These are phyloP conservation scores for Corythornis cristatus DNA, from an alignment of 2,113 vertebrate species.

Conservation along the genomic window DNA sequence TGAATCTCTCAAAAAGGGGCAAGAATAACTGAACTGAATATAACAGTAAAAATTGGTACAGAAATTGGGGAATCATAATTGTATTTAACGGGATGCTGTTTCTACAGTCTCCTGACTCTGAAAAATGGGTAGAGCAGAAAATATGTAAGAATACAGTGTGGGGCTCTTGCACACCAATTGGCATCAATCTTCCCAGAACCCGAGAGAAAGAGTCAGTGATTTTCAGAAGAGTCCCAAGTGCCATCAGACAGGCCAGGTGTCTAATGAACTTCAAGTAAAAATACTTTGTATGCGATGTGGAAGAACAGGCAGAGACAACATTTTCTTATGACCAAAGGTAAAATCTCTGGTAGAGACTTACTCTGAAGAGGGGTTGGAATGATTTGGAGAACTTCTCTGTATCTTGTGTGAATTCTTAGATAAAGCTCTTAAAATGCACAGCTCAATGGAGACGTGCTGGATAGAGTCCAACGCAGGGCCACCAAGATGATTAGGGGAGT, in stretches of 20 bases:
- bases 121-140: background rate
- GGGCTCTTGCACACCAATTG: background rate
- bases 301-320: background rate
- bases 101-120: background rate
- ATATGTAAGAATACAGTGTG: accelerated
- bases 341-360: background rate
- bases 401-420: background rate
- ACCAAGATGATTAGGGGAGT: too few relatives aligned
- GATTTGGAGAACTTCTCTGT: background rate
- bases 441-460: background rate
- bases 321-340: accelerated
- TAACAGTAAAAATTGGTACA: background rate
- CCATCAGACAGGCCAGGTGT: background rate
- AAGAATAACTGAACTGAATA: background rate
- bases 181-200: background rate
- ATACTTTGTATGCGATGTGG: accelerated
- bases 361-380: background rate
- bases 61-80: background rate
- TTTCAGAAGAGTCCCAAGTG: background rate
- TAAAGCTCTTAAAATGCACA: background rate
- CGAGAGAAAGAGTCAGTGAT: background rate
- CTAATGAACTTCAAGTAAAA: background rate
- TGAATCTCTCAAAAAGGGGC: background rate
- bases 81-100: background rate
- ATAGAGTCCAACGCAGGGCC: too few relatives aligned